Percentiles rank a stretch among this genome's conserved stretches.
These are phyloP conservation scores for Garrulus glandarius DNA, from an alignment of 2,797 vertebrate species.

Conservation along the genomic window DNA sequence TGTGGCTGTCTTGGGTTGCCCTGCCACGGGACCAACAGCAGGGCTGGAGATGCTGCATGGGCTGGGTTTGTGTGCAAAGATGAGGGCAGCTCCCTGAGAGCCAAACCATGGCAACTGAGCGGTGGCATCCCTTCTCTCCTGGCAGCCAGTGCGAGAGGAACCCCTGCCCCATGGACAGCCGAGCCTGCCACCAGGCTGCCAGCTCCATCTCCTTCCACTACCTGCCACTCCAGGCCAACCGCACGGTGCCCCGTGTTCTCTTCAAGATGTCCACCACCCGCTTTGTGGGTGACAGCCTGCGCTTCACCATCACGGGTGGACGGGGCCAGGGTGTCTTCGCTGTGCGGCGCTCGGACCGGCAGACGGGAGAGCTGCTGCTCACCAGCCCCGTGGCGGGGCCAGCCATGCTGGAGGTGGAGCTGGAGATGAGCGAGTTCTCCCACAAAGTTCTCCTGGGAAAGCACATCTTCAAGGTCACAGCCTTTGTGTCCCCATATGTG, in stretches of 20 bases:
- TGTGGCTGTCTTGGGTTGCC: not conserved
- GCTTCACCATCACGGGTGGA: conserved; percentile 79
- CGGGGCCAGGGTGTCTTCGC: conserved; percentile 76
- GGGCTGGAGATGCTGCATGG: accelerated
- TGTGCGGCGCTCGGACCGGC: conserved; percentile 80
- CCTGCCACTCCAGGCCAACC: conserved; percentile 85
- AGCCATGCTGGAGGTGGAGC: conserved; percentile 79
- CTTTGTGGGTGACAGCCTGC: conserved; percentile 81
- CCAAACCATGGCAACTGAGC: accelerated
- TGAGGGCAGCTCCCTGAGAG: not conserved
- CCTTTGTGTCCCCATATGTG: conserved; percentile 84
- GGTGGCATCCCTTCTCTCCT: not conserved
- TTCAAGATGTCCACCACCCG: conserved; percentile 85
- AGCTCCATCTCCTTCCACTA: conserved; percentile 88
- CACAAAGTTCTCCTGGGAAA: conserved; percentile 78
- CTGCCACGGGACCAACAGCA: accelerated
- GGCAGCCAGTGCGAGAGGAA: conserved; percentile 87
- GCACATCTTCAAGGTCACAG: conserved; percentile 86
- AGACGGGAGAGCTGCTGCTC: conserved; percentile 85
- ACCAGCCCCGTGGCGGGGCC: conserved; percentile 80
- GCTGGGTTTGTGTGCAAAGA: not conserved
- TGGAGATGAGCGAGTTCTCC: conserved; percentile 89
- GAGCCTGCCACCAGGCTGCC: conserved; percentile 80
- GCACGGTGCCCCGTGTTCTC: conserved; percentile 81
- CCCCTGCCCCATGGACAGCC: conserved; percentile 84